Conservation (phyloP, 92 coral and sea anemone genomes). For the Nematostella vectensis region DNA sequence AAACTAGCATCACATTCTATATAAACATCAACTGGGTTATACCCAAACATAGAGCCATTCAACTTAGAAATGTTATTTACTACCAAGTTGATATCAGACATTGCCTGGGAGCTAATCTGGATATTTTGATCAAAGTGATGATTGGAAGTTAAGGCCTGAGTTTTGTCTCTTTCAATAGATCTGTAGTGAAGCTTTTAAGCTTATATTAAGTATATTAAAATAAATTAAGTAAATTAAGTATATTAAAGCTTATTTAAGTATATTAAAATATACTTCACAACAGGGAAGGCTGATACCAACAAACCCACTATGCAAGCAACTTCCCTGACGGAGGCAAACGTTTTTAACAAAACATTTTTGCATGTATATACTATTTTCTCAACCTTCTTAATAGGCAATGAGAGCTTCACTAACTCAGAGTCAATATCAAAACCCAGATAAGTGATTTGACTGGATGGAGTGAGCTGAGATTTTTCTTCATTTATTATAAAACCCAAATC, state of each 20-base stretch:
- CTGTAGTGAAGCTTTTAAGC: slow-evolving; percentile 20
- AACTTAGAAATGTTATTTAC: slow-evolving; percentile 12
- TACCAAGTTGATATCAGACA: slow-evolving; percentile 15
- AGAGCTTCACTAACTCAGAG: slow-evolving; percentile 17
- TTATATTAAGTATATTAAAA: too few relatives aligned
- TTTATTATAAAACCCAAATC: slow-evolving; percentile 6
- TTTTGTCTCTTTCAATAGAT: slow-evolving; percentile 32
- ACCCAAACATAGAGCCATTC: slow-evolving; percentile 16
- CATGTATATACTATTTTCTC: slow-evolving; percentile 20
- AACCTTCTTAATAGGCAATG: slow-evolving; percentile 16
- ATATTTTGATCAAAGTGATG: slow-evolving; percentile 30
- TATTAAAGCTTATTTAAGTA: too few relatives aligned
- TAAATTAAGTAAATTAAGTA: too few relatives aligned
- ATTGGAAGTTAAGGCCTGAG: slow-evolving; percentile 3
- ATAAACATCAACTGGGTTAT: slow-evolving; percentile 2
- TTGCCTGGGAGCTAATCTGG: slow-evolving; percentile 8
- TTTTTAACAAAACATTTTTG: background rate
- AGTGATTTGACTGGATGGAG: slow-evolving; percentile 10
- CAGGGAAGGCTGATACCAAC: too few relatives aligned
- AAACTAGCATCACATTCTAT: slow-evolving; percentile 43
- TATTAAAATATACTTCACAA: too few relatives aligned
- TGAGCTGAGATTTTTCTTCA: slow-evolving; percentile 13
- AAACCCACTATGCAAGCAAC: too few relatives aligned
- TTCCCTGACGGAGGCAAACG: slow-evolving; percentile 12
- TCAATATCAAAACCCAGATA: slow-evolving; percentile 30